phyloP scores from a whole-genome alignment of 2,113 vertebrate species.

The Tragelaphus buxtoni region DNA sequence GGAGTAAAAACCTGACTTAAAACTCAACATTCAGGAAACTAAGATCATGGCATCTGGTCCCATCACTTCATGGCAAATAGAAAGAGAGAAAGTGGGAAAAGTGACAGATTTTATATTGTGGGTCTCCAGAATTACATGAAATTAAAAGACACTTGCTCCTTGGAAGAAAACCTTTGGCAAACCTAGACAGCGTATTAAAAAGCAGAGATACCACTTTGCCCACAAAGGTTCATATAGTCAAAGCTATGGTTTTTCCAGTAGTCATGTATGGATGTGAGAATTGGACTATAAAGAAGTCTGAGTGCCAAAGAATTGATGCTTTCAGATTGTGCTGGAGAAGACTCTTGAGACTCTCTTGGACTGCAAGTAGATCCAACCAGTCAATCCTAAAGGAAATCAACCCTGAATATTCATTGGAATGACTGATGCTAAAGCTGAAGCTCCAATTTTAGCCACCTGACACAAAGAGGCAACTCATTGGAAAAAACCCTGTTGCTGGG shows the following conservation, averaged over 20 bases:
- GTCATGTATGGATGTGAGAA: not conserved
- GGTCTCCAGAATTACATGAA: not conserved
- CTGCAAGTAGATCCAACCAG: not conserved
- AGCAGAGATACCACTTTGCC: not conserved
- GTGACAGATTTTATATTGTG: not conserved
- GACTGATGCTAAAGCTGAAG: not conserved
- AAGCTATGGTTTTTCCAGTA: not conserved
- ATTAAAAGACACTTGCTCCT: not conserved
- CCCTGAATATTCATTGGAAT: not conserved
- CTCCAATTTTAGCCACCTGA: not conserved
- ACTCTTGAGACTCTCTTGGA: not conserved
- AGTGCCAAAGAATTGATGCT: not conserved
- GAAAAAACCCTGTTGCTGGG: not conserved
- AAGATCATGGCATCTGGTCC: not conserved
- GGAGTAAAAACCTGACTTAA: not conserved
- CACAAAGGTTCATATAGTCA: not conserved
- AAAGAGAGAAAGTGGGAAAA: not conserved
- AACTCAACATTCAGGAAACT: not conserved
- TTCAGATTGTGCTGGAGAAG: not conserved
- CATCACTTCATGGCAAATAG: not conserved
- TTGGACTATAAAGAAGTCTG: not conserved
- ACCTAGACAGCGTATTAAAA: not conserved
- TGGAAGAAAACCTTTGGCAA: not conserved
- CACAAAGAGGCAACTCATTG: not conserved
- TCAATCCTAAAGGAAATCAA: not conserved